Evolutionary conservation across 2,113 vertebrate genomes (phyloP).

Genomic region (Caranx ignobilis): DNA sequence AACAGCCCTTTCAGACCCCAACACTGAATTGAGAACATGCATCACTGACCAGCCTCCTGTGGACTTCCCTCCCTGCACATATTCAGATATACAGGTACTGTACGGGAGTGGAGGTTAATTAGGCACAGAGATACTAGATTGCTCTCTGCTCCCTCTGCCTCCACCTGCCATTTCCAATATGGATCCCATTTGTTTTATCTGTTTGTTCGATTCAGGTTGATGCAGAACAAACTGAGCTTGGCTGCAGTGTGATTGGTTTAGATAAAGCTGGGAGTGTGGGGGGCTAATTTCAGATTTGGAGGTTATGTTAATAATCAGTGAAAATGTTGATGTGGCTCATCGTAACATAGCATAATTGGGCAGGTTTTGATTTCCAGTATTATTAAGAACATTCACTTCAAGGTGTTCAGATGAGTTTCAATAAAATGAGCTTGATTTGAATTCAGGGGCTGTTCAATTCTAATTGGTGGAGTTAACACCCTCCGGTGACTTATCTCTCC

Average conservation of each 20-base stretch:
- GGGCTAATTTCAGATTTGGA: neutral
- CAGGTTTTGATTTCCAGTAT: conserved; percentile 4
- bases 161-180: conserved; percentile 27
- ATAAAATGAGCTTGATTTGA: neutral
- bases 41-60: neutral
- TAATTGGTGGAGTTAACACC: conserved; percentile 8
- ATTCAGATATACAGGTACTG: neutral
- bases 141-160: conserved; percentile 9
- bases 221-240: neutral
- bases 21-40: neutral
- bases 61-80: neutral
- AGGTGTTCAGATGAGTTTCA: conserved; percentile 3
- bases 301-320: neutral
- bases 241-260: too few relatives aligned
- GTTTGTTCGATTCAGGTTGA: conserved; percentile 17
- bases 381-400: neutral
- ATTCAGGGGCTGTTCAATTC: neutral
- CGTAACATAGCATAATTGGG: neutral
- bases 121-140: conserved; percentile 6
- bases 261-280: too few relatives aligned
- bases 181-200: conserved; percentile 17
- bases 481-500: conserved; percentile 19
- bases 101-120: conserved; percentile 30
- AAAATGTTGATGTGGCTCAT: conserved; percentile 18
- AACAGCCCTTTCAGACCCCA: conserved; percentile 22